Conservation (phyloP, 2,888 invertebrate genomes). For the Coelopa pilipes region DNA sequence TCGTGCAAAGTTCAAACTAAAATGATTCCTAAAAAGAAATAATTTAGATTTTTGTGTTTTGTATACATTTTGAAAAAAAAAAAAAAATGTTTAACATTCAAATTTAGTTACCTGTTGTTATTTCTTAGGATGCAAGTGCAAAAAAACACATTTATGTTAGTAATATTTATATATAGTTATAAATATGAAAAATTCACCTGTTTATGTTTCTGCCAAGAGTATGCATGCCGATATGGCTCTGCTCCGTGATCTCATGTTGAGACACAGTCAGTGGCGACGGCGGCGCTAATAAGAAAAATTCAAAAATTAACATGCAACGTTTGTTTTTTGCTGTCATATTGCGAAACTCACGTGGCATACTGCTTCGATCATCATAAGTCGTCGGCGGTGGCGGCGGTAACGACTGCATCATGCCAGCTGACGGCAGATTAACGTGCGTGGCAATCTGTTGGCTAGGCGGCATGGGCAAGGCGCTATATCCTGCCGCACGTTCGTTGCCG, state of each 20-base stretch:
- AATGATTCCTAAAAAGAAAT: slow-evolving; percentile 54
- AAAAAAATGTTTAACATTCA: too few species aligned
- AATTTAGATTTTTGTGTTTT: too few species aligned
- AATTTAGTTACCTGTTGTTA: slow-evolving; percentile 61
- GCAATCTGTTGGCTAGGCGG: slow-evolving; percentile 68
- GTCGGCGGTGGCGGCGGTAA: slow-evolving; percentile 79
- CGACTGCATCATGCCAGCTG: slow-evolving; percentile 90
- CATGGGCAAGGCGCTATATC: slow-evolving; percentile 87
- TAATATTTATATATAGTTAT: neutral
- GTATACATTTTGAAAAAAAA: too few species aligned
- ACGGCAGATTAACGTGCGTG: slow-evolving; percentile 67
- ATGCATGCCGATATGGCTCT: slow-evolving; percentile 69
- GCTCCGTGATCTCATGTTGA: slow-evolving; percentile 70
- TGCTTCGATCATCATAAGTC: slow-evolving; percentile 72
- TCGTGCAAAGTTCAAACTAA: slow-evolving; percentile 65
- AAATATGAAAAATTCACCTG: slow-evolving; percentile 52
- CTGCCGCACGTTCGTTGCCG: slow-evolving; percentile 75
- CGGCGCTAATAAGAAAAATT: slow-evolving; percentile 73
- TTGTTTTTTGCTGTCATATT: too few species aligned
- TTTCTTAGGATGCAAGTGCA: slow-evolving; percentile 49
- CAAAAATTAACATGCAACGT: neutral
- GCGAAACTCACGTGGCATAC: slow-evolving; percentile 83
- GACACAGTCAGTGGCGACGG: slow-evolving; percentile 83
- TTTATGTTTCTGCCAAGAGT: slow-evolving; percentile 68
- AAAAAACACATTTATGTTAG: slow-evolving; percentile 1